Evolutionary conservation across 2,113 vertebrate species (phyloP).

Genomic region (Psammodynastes pulverulentus): DNA sequence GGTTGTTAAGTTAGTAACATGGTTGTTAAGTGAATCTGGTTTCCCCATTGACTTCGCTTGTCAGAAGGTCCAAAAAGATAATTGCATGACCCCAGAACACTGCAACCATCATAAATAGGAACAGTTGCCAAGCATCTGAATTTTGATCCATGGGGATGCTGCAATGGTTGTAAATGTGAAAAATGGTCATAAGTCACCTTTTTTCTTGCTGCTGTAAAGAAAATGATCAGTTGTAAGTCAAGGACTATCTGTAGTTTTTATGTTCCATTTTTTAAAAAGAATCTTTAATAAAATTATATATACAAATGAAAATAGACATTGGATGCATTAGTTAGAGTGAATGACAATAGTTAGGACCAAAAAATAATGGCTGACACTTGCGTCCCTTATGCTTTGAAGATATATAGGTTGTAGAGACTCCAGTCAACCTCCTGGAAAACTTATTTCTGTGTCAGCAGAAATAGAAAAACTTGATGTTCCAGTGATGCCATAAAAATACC

Average conservation of each 20-base stretch:
- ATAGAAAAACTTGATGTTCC: neutral
- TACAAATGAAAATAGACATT: neutral
- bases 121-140: neutral
- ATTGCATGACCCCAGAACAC: neutral
- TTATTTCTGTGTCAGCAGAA: neutral
- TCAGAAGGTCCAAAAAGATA: neutral
- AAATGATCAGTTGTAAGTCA: neutral
- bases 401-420: neutral
- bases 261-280: neutral
- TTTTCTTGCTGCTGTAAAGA: neutral
- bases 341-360: neutral
- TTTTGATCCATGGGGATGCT: neutral
- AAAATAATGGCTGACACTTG: neutral
- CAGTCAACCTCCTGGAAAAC: neutral
- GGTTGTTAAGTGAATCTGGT: neutral
- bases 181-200: neutral
- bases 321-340: neutral
- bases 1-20: neutral
- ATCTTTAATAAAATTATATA: neutral
- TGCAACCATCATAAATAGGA: neutral
- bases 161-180: neutral
- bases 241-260: neutral
- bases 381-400: neutral
- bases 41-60: neutral
- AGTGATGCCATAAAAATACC: neutral